A percentile compares a stretch with the other conserved stretches of the same genome.
phyloP scores from a whole-genome alignment of 2,797 vertebrate species.

The Astyanax mexicanus region DNA sequence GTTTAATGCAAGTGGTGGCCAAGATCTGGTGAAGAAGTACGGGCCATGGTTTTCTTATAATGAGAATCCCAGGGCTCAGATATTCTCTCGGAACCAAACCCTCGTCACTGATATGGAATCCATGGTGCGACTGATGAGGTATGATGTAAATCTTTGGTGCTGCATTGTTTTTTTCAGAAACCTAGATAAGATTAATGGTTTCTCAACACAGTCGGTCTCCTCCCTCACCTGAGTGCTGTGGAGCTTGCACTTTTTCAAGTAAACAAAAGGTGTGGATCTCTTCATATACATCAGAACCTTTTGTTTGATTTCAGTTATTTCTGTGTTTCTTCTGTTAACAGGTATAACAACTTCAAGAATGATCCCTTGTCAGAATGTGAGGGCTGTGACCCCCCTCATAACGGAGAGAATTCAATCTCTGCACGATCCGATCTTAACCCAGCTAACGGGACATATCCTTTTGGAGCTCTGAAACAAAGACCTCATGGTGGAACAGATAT shows the following conservation, averaged over 20 bases:
- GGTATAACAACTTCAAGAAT: conserved; percentile 90
- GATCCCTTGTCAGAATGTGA: conserved; percentile 88
- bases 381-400: conserved; percentile 81
- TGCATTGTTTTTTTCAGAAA: not conserved
- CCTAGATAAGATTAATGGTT: no score
- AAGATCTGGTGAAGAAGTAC: conserved; percentile 84
- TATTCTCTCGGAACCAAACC: conserved; percentile 90
- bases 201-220: no score
- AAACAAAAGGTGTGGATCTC: not conserved
- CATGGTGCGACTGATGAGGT: conserved; percentile 95
- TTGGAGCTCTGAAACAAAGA: conserved; percentile 88
- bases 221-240: no score
- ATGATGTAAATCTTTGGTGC: not conserved
- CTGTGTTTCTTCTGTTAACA: conserved; percentile 58
- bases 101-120: conserved; percentile 84
- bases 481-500: conserved; percentile 91
- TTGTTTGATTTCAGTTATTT: not conserved
- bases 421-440: conserved; percentile 94
- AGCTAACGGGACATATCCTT: conserved; percentile 91
- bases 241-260: no score
- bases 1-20: conserved; percentile 89
- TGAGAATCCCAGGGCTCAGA: conserved; percentile 88
- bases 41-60: conserved; percentile 92
- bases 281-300: no score
- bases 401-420: conserved; percentile 90